Conservation (phyloP, 2,888 invertebrate genomes). For the Yponomeuta evonymella region DNA sequence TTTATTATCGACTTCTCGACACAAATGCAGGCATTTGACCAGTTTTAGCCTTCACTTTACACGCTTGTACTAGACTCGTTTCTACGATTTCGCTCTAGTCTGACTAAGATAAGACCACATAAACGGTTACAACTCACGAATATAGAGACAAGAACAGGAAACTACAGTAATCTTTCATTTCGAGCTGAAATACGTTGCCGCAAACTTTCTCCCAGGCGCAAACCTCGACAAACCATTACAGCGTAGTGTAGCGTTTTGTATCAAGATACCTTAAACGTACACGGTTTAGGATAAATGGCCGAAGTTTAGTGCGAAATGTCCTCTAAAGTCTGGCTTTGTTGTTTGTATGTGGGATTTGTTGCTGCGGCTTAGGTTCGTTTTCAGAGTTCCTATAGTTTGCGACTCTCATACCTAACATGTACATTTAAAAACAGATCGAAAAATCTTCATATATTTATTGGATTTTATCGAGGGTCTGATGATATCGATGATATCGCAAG, state of each 20-base stretch:
- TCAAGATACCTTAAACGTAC: slow-evolving; percentile 9
- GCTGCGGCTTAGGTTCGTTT: not conserved
- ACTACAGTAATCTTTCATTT: not conserved
- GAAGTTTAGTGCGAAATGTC: slow-evolving; percentile 3
- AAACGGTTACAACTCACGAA: too few relatives aligned
- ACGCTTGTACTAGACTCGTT: too few relatives aligned
- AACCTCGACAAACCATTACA: not conserved
- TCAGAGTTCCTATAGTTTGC: too few relatives aligned
- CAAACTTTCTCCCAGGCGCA: not conserved
- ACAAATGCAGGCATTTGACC: too few relatives aligned
- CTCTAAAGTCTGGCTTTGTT: not conserved
- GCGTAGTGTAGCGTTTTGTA: not conserved
- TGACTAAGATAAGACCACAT: too few relatives aligned
- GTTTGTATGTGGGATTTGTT: not conserved
- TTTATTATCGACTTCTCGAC: too few relatives aligned
- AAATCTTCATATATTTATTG: too few relatives aligned
- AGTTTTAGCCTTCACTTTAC: too few relatives aligned
- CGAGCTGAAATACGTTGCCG: not conserved
- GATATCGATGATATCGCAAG: too few relatives aligned
- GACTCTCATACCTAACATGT: too few relatives aligned
- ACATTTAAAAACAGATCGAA: not conserved
- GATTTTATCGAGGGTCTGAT: too few relatives aligned
- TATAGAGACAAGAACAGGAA: not conserved
- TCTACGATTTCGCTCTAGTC: too few relatives aligned
- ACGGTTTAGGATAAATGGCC: slow-evolving; percentile 10